Evolutionary conservation across 2,797 vertebrate species (phyloP), one percentile per base, ranked within the genome.

Genomic region (Ptychadena robeensis): DNA sequence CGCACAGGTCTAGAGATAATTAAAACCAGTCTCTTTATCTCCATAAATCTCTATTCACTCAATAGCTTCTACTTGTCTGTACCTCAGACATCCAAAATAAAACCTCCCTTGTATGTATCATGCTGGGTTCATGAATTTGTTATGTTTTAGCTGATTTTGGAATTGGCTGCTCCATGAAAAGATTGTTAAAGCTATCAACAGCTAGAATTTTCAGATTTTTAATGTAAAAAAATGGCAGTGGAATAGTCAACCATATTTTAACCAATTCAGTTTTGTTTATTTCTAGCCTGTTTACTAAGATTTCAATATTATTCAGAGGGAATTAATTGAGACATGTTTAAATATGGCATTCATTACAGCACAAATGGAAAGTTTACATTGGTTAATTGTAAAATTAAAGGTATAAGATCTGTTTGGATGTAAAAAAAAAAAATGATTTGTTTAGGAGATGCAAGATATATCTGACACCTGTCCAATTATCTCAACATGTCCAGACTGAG

Each of bases 301-400:
- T 78, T 83, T 73, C 30, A 78, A 65, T 57, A 83, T 78, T 78
- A 65, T 70, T 78, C 67, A 37, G 48, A 34, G 27, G 48, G 66
- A 73, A 78, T 83, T 78, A 72, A 79, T 66, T 34, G 48, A 59
- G 74, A 66, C 68, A 78, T 31, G 25, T 76, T 73, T 30, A 32
- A 48, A 70, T 57, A 57, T 82, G 80, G 72, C 64, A 61, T 73
- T 82, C 48, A 82, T 82, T 76, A 82, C 18, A 69, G 32, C 80
- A 76, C 75, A 82, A 82, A 82, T 76, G 75, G 65, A 70, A 30
- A 72, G 82, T 83, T 79, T 83, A 82, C 75, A 72, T 77, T 64
- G 4, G 38, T 57, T 78, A 79, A 83, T 79, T 79, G 44, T 73
- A 73, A 53, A 53, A 65, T 83, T 73, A 73, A 68, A 79, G 40